Base-by-base conservation (phyloP, 2,888 invertebrate genomes). In the Congeria kusceri region DNA sequence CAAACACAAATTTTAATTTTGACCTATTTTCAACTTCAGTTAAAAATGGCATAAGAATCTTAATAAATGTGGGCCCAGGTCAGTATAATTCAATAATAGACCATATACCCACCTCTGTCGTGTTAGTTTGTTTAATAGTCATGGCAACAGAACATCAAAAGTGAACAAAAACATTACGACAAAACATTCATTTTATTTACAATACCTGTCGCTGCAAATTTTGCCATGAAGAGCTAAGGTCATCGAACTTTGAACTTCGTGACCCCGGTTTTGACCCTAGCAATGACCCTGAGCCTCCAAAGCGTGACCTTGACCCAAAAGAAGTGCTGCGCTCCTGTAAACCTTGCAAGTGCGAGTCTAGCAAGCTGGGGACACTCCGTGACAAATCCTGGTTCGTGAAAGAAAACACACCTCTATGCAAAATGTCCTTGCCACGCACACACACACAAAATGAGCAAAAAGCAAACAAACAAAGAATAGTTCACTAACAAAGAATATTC, bases 151-250 rank as follows among this genome's bases (percentile, higher is more conserved):
- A 39, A 39, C 39, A 39, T 39, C 15, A 13, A 39, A 39, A 15
- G 39, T 39, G 9, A 39, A 11, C 9, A 7, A 3, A 11, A 39
- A 13, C 9, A 15, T 39, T 39, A 39, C 39, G 15, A 39, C 39
- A 39, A 39, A 39, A 39, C 39, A 39, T 39, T 39, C 15, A 39
- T 39, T 9, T 15, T 39, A 39, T 39, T 15, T 39, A 39, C 39
- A 39, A 39, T 87, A 91, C 91, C 89, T 91, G 91, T 76, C 80
- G 80, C 71, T 90, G 90, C 58, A 91, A 85, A 58, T 84, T 87
- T 77, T 86, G 88, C 90, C 90, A 91, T 46, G 90, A 89, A 28
- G 83, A 67, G 76, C 87, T 89, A 56, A 90, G 84, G 61, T 89
- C 85, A 72, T 78, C 85, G 76, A 88, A 80, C 73, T 82, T 81